These are phyloP conservation scores for Numenius phaeopus DNA, from an alignment of 2,797 vertebrate species.

Conservation along the genomic window DNA sequence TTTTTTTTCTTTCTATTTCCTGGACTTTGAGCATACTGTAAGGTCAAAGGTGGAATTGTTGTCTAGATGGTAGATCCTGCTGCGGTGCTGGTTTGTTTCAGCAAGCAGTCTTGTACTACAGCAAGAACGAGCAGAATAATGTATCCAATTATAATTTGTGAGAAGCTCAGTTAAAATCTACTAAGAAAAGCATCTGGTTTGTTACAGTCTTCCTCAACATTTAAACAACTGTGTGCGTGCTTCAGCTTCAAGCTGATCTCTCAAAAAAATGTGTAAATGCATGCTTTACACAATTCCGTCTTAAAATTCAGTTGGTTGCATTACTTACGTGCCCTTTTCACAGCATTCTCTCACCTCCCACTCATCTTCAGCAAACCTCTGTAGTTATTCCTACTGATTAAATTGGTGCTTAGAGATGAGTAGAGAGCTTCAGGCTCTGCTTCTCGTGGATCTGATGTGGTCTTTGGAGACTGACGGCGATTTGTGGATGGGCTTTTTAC, in stretches of 20 bases:
- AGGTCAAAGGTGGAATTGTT: background rate
- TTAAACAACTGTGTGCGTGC: conserved; percentile 1
- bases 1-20: background rate
- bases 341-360: conserved; percentile 48
- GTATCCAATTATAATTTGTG: background rate
- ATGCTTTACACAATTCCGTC: conserved; percentile 44
- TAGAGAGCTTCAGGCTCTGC: background rate
- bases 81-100: background rate
- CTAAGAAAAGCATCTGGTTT: conserved; percentile 30
- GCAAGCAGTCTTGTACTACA: background rate
- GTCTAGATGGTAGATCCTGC: background rate
- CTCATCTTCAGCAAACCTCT: conserved; percentile 47
- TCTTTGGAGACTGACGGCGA: background rate
- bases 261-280: conserved; percentile 38
- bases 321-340: conserved; percentile 26
- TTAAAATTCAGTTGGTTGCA: conserved; percentile 9
- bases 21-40: background rate
- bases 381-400: conserved; percentile 43
- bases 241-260: conserved; percentile 40
- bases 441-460: background rate
- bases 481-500: conserved; percentile 14
- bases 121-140: background rate
- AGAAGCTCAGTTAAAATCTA: conserved; percentile 15
- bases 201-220: background rate
- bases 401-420: conserved; percentile 21